Conservation (phyloP, 92 coral and sea anemone species). For the Diadumene lineata region DNA sequence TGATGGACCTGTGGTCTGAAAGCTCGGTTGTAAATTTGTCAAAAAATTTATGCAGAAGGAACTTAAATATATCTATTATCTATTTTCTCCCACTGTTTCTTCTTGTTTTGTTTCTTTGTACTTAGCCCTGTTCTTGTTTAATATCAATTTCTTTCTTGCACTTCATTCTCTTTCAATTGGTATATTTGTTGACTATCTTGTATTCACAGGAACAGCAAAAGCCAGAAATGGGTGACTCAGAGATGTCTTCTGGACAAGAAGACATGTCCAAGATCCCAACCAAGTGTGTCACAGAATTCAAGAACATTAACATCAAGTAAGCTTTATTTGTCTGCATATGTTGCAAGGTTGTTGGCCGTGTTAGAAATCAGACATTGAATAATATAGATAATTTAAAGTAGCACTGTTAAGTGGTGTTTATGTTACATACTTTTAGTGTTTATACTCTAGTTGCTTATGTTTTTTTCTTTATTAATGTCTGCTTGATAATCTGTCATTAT, state of each 20-base stretch:
- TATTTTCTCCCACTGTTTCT: too few species aligned
- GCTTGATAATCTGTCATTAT: not conserved
- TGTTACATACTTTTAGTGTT: too few species aligned
- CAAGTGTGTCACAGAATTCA: slow-evolving; percentile 79
- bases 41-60: too few species aligned
- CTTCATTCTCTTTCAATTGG: not conserved
- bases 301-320: slow-evolving; percentile 72
- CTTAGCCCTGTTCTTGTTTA: too few species aligned
- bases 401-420: too few species aligned
- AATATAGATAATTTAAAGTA: too few species aligned
- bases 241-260: slow-evolving; percentile 61
- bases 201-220: slow-evolving; percentile 74
- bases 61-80: too few species aligned
- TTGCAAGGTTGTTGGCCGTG: not conserved
- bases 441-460: not conserved
- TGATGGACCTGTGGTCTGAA: too few species aligned
- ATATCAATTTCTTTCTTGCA: not conserved
- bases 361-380: too few species aligned
- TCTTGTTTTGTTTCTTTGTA: too few species aligned
- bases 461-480: not conserved
- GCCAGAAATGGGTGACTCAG: slow-evolving; percentile 72
- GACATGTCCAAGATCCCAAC: slow-evolving; percentile 84
- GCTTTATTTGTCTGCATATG: not conserved
- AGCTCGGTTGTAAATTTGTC: too few species aligned
- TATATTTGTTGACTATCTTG: not conserved